Evolutionary conservation across 2,113 vertebrate species (phyloP), one percentile per base, ranked within the genome.

Genomic region (Serinus canaria): DNA sequence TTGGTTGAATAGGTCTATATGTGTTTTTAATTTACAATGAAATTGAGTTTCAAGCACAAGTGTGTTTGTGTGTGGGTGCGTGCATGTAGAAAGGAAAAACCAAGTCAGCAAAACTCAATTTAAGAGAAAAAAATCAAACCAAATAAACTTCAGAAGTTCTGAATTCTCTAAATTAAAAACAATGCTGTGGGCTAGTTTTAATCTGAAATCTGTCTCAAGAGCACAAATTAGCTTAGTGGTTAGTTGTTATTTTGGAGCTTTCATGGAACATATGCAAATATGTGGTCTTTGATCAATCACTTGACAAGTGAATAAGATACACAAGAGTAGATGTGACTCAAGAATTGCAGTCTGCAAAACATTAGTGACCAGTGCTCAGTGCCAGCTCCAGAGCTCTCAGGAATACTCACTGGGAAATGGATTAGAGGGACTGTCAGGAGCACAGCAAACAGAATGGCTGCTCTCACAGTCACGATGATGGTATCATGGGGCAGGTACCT

Each of bases 351-450:
- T 90, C 98, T 98, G 97, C 94, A 97, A 98, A 97, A 83, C 92
- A 98, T 98, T 98, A 98, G 91, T 72, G 90, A 58, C 91, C 85
- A 58, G 56, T 46, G 72, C 89, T 83, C 83, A 22, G 33, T 60
- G 87, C 62, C 76, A 95, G 93, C 91, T 88, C 72, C 81, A 80
- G 88, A 90, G 84, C 13, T 2, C 49, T 78, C 33, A 86, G 73
- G 67, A 89, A 62, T 78, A 99, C 99, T 99, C 96, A 99, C 99
- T 39, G 99, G 99, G 95, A 99, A 99, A 90, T 99, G 98, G 96
- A 99, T 99, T 12, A 99, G 98, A 9, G 99, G 99, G 13, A 99
- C 98, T 8, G 99, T 99, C 84, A 99, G 83, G 91, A 99, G 94
- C 95, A 99, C 99, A 22, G 99, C 97, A 43, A 98, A 92, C 10